phyloP scores from a whole-genome alignment of 2,888 invertebrate genomes.

The Scaptomyza flava region DNA sequence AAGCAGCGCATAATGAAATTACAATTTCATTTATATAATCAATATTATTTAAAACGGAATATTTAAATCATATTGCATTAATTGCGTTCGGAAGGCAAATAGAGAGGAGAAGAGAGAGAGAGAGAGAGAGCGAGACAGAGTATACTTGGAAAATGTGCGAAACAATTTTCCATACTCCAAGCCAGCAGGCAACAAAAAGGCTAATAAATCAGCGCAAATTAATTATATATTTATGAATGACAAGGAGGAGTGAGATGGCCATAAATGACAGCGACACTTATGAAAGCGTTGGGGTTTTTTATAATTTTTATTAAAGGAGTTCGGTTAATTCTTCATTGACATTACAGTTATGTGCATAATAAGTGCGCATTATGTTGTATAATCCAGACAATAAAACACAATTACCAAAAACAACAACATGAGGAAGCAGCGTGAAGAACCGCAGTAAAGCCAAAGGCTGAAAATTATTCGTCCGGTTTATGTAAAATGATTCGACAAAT shows the following conservation, averaged over 20 bases:
- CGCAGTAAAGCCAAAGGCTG: slow-evolving; percentile 8
- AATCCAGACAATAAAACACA: slow-evolving; percentile 47
- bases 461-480: slow-evolving; percentile 26
- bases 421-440: slow-evolving; percentile 8
- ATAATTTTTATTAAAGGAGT: neutral
- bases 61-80: slow-evolving; percentile 47
- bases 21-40: slow-evolving; percentile 48
- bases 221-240: slow-evolving; percentile 28
- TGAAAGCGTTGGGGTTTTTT: neutral
- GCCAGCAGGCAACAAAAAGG: slow-evolving; percentile 24
- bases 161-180: slow-evolving; percentile 25
- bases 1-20: slow-evolving; percentile 62
- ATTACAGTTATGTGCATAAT: slow-evolving; percentile 51
- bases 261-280: slow-evolving; percentile 35
- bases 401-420: slow-evolving; percentile 17
- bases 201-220: slow-evolving; percentile 61
- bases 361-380: slow-evolving; percentile 40
- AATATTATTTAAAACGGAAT: slow-evolving; percentile 51
- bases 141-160: slow-evolving; percentile 19
- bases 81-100: slow-evolving; percentile 1
- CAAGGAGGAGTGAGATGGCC: neutral
- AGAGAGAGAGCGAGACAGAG: neutral
- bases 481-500: slow-evolving; percentile 19
- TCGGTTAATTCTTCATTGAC: slow-evolving; percentile 41
- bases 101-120: neutral